Evolutionary conservation across 2,888 invertebrate genomes (phyloP).

Genomic region (Trisateles emortualis): DNA sequence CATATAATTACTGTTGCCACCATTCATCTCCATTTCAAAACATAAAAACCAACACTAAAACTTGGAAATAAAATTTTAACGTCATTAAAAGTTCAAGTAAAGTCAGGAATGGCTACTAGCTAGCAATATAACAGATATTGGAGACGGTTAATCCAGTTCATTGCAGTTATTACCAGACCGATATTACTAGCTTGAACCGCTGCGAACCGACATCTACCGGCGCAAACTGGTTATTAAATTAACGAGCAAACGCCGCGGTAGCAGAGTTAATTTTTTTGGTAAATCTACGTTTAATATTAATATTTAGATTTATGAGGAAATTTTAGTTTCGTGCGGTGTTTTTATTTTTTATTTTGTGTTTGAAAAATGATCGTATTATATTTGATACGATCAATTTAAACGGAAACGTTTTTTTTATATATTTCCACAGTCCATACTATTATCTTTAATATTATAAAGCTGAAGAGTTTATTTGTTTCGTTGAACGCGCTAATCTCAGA

Average conservation of each 20-base stretch:
- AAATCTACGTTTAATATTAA: slow-evolving; percentile 8
- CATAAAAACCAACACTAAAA: not conserved
- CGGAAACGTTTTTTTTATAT: too few relatives aligned
- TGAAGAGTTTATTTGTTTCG: too few relatives aligned
- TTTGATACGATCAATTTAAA: too few relatives aligned
- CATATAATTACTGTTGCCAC: not conserved
- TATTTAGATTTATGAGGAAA: not conserved
- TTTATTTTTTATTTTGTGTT: not conserved
- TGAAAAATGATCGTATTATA: too few relatives aligned
- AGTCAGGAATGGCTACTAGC: slow-evolving; percentile 16
- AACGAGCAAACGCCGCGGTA: slow-evolving; percentile 21
- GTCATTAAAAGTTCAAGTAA: slow-evolving; percentile 1
- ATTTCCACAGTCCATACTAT: too few relatives aligned
- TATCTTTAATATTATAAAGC: too few relatives aligned
- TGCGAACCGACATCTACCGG: not conserved
- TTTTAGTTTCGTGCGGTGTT: not conserved
- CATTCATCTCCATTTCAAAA: not conserved
- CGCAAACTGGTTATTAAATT: slow-evolving; percentile 45
- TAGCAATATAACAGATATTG: slow-evolving; percentile 39
- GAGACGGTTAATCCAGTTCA: slow-evolving; percentile 43
- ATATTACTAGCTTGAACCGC: slow-evolving; percentile 38
- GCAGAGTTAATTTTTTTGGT: slow-evolving; percentile 24
- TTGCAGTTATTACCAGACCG: slow-evolving; percentile 45
- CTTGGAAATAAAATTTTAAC: not conserved
- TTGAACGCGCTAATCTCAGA: too few relatives aligned